Evolutionary conservation across 2,113 vertebrate species (phyloP), one percentile per base, ranked within the genome.

Genomic region (Cebidichthys violaceus): DNA sequence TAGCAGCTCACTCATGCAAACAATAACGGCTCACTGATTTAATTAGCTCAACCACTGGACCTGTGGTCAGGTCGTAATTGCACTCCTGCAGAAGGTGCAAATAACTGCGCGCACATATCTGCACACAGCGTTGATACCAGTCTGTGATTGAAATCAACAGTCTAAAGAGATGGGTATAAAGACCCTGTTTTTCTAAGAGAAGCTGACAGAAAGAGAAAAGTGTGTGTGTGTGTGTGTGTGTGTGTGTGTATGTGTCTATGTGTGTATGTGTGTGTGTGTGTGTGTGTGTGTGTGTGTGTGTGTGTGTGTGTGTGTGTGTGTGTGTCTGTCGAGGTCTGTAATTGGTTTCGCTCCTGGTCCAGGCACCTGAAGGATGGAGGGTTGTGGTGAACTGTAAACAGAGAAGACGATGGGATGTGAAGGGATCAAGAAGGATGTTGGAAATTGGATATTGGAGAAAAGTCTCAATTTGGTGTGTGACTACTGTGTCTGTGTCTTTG

Each of bases 31-130:
- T 45, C 27, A 75, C 77, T 83, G 83, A 84, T 94, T 94, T 91
- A 94, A 94, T 94, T 90, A 91, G 78, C 68, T 72, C 47, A 59
- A 47, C 75, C 15, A 29, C 75, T 77, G 54, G 70, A 84, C 78
- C 85, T 47, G 81, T 74, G 79, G 82, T 77, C 82, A 71, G 55
- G 76, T 59, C 64, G 31, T 81, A 82, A 88, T 84, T 92, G 83
- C 52, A 33, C 71, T 77, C 65, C 69, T 72, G 35, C 62, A 65
- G 31, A 31, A 9, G 41, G 52, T 64, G 41, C 71, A 69, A 79
- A 77, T 69, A 62, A 24, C n/a, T 75, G 13, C 61, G 24, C 70
- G 37, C 67, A 47, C 60, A 43, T 13, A 65, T 43, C 29, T 24
- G 29, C 57, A 57, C 31, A 47, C 47, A 78, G 47, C n/a, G 65